These are phyloP conservation scores for Garra rufa DNA, from an alignment of 2,113 vertebrate genomes.

Conservation along the genomic window DNA sequence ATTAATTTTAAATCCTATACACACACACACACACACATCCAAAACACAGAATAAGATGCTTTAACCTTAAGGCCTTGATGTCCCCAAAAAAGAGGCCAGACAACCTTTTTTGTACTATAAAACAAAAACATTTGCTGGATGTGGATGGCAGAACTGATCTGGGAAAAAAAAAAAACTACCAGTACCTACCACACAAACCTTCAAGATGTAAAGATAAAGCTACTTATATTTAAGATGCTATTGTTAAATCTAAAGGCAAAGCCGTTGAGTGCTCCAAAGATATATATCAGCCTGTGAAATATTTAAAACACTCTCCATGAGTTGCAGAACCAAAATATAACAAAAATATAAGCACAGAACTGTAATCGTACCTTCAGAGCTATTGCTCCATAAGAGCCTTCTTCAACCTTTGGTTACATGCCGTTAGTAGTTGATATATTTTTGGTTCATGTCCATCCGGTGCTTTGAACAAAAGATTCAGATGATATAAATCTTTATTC, in stretches of 20 bases:
- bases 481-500: slow-evolving; percentile 43
- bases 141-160: neutral
- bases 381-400: neutral
- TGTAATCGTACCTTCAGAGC: neutral
- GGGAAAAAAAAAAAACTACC: neutral
- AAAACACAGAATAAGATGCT: neutral
- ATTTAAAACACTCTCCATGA: neutral
- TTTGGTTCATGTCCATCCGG: neutral
- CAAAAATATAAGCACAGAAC: neutral
- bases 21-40: neutral
- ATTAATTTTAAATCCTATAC: neutral
- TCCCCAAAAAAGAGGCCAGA: neutral
- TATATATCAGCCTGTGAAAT: neutral
- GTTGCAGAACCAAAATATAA: neutral
- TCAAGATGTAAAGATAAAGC: neutral
- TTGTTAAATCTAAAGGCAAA: neutral
- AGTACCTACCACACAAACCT: neutral
- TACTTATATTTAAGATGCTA: neutral
- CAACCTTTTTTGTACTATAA: neutral
- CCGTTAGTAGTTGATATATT: neutral
- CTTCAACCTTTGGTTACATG: slow-evolving; percentile 59
- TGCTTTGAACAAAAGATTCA: slow-evolving; percentile 43
- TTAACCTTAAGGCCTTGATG: neutral
- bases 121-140: neutral
- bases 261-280: neutral